Conservation (phyloP, 2,888 invertebrate genomes). For the Mechanitis messenoides region DNA sequence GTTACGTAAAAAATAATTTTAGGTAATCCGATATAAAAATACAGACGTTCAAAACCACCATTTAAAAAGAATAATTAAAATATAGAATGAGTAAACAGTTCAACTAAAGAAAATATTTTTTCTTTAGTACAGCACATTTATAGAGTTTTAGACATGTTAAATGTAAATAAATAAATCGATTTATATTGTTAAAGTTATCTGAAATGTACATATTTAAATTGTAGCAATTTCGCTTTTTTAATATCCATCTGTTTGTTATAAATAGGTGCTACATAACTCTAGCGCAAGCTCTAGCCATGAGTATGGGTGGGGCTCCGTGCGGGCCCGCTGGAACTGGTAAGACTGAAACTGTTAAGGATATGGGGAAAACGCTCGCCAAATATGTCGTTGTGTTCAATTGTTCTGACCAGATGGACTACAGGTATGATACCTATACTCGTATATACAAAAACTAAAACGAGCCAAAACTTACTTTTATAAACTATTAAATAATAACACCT, state of each 20-base stretch:
- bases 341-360: constrained; percentile 98
- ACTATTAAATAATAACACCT: too few relatives aligned
- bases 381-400: constrained; percentile 98
- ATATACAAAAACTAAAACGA: background rate
- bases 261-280: constrained; percentile 96
- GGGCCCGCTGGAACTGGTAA: constrained; percentile 99
- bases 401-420: constrained; percentile 98
- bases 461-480: too few relatives aligned
- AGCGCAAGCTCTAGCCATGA: constrained; percentile 96
- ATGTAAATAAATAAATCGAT: background rate
- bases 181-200: background rate
- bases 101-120: too few relatives aligned
- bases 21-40: too few relatives aligned
- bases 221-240: background rate
- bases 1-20: too few relatives aligned
- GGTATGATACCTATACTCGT: constrained; percentile 47
- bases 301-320: constrained; percentile 97
- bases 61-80: too few relatives aligned
- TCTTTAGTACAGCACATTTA: too few relatives aligned
- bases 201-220: background rate
- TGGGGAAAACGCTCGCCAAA: constrained; percentile 98
- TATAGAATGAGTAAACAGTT: too few relatives aligned
- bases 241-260: too few relatives aligned
- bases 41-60: too few relatives aligned
- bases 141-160: too few relatives aligned